These are phyloP conservation scores for Falco naumanni DNA, from an alignment of 2,797 vertebrate species.

Conservation along the genomic window DNA sequence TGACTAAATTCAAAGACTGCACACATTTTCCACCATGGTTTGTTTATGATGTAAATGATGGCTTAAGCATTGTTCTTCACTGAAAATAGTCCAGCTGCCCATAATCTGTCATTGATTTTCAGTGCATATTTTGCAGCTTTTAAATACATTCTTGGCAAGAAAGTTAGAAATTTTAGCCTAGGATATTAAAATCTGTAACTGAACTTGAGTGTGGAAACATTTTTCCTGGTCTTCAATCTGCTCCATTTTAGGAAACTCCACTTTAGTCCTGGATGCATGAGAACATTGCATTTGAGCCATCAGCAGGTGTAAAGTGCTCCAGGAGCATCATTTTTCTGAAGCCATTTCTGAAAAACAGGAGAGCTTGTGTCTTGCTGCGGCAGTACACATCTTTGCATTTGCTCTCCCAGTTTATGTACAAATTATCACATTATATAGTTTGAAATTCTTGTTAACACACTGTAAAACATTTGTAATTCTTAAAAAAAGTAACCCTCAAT, in stretches of 20 bases:
- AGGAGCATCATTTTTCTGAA: not conserved
- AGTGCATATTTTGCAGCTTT: constrained; percentile 28
- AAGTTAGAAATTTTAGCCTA: not conserved
- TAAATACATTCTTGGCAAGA: constrained; percentile 16
- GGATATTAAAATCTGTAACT: constrained; percentile 21
- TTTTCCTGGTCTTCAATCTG: not conserved
- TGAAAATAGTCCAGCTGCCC: constrained; percentile 21
- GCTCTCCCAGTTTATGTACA: not conserved
- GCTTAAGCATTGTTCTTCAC: not conserved
- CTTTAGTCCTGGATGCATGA: not conserved
- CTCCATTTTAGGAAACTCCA: not conserved
- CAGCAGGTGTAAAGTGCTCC: not conserved
- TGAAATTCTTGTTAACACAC: not conserved
- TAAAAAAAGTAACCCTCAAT: not conserved
- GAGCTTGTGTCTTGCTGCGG: not conserved
- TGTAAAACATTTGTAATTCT: not conserved
- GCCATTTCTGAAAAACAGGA: not conserved
- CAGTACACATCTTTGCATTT: not conserved
- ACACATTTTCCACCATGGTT: not conserved
- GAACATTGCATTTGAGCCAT: not conserved
- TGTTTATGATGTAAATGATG: constrained; percentile 14
- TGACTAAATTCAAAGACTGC: not conserved
- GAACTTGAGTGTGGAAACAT: not conserved
- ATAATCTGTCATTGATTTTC: constrained; percentile 41
- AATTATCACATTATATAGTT: not conserved